A percentile compares a stretch with the other conserved stretches of the same genome.
These are phyloP conservation scores for Caiman crocodilus DNA, from an alignment of 2,797 vertebrate genomes.

Conservation along the genomic window DNA sequence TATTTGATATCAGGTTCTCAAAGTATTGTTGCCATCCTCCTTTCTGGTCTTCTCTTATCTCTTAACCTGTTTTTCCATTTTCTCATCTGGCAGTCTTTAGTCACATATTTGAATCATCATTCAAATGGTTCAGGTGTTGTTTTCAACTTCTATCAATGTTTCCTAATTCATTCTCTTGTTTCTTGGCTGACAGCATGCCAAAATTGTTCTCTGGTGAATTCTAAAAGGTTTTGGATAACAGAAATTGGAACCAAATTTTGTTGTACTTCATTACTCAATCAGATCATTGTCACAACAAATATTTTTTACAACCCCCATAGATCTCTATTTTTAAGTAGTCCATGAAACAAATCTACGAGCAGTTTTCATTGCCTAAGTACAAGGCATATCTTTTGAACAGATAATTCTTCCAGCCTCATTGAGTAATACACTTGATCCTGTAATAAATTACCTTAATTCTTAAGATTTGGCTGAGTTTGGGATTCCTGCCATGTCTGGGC, in stretches of 20 bases:
- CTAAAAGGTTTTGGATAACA: conserved; percentile 71
- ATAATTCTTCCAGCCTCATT: conserved; percentile 22
- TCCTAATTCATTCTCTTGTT: conserved; percentile 71
- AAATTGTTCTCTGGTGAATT: conserved; percentile 77
- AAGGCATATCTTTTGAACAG: not conserved
- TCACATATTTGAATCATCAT: conserved; percentile 56
- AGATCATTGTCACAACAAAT: conserved; percentile 77
- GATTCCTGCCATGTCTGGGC: not conserved
- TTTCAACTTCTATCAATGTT: conserved; percentile 81
- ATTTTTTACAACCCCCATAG: conserved; percentile 66
- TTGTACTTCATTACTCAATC: conserved; percentile 76
- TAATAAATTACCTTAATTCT: conserved; percentile 8
- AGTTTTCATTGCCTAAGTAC: conserved; percentile 50
- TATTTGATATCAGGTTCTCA: conserved; percentile 39
- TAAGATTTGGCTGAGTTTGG: not conserved
- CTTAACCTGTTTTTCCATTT: conserved; percentile 44
- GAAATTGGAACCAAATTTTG: conserved; percentile 68
- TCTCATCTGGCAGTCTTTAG: conserved; percentile 55
- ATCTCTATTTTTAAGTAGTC: conserved; percentile 74
- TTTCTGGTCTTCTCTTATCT: conserved; percentile 36
- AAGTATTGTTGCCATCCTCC: conserved; percentile 2
- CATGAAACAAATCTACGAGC: conserved; percentile 30
- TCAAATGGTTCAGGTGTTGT: conserved; percentile 69
- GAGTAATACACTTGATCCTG: conserved; percentile 31
- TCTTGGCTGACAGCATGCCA: conserved; percentile 77